Evolutionary conservation across 2,888 invertebrate genomes (phyloP), one percentile per base, ranked within the genome.

Genomic region (Rhagium mordax): DNA sequence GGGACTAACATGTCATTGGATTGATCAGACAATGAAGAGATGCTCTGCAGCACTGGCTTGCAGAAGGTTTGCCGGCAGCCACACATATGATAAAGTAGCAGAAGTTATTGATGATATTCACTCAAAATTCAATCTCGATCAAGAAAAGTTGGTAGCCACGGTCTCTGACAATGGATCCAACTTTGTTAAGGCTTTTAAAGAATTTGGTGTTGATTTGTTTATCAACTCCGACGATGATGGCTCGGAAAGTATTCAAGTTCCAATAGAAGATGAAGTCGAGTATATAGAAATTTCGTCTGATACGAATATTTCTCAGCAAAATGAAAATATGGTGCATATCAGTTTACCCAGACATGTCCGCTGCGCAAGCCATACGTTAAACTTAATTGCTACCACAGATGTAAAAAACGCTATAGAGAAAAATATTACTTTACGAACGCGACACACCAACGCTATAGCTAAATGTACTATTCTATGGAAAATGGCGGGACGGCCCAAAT

Each of bases 381-480:
- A 16, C 29, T 57, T 77, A 49, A 66, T 77, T 0, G 75, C 72
- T 1, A 75, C 77, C 29, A 75, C 65, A 2, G 74, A 77, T 74
- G 15, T 29, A 2, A 75, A 64, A 57, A 77, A 77, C 55, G 59
- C 62, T 55, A 77, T 75, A 13, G 33, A 71, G 10, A 60, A 55
- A 65, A 70, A 70, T 64, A 29, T 59, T 15, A 48, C 53, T 16
- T 47, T 74, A 21, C 64, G 74, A 66, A 70, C 69, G 7, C 60
- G 62, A 48, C 74, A 79, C 72, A 76, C 67, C 59, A 61, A 72
- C 47, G 60, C 71, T 55, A 41, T 74, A 21, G 7, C 24, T 20
- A 77, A 78, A 71, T 79, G 79, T 49, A 53, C 33, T 15, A 20
- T 48, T 8, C 62, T 77, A 62, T 78, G 77, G 79, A 77, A 60